Evolutionary conservation across 2,113 vertebrate species (phyloP).

Genomic region (Nibea coibor): DNA sequence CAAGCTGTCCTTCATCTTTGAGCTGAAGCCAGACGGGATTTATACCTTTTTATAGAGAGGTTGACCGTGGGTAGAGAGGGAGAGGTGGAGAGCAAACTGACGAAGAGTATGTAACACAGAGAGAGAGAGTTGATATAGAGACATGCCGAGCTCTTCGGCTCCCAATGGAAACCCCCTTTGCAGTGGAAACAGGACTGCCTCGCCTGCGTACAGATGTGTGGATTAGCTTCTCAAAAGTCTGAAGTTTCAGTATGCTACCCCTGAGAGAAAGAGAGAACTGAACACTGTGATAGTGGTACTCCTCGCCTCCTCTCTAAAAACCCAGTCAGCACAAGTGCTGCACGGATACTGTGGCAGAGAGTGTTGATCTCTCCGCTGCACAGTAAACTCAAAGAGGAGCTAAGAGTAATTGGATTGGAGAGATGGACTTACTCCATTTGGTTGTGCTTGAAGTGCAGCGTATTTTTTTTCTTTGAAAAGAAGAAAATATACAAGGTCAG

Average conservation of each 20-base stretch:
- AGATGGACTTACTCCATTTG: conserved; percentile 59
- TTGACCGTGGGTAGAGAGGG: conserved; percentile 26
- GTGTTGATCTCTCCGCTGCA: conserved; percentile 58
- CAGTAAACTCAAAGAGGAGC: conserved; percentile 56
- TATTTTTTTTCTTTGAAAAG: conserved; percentile 26
- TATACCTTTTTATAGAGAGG: conserved; percentile 54
- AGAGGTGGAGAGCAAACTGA: conserved; percentile 45
- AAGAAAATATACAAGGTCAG: conserved; percentile 57
- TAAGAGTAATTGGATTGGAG: conserved; percentile 60
- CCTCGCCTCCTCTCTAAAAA: conserved; percentile 27
- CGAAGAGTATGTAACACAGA: conserved; percentile 40
- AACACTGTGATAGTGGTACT: conserved; percentile 43
- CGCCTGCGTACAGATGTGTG: conserved; percentile 56
- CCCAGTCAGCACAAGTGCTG: conserved; percentile 50
- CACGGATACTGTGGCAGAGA: conserved; percentile 24
- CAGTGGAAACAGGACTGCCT: conserved; percentile 33
- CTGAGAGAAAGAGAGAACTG: conserved; percentile 46
- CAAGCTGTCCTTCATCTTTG: conserved; percentile 58
- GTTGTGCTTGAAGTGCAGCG: conserved; percentile 45
- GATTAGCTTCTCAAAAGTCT: conserved; percentile 59
- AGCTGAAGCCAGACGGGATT: conserved; percentile 60
- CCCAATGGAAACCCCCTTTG: conserved; percentile 46
- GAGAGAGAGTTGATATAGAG: conserved; percentile 28
- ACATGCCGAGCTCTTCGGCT: conserved; percentile 36
- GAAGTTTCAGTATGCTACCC: conserved; percentile 43